Evolutionary conservation across 1,140 invertebrate species (phyloP).

Genomic region (Tribolium castaneum): DNA sequence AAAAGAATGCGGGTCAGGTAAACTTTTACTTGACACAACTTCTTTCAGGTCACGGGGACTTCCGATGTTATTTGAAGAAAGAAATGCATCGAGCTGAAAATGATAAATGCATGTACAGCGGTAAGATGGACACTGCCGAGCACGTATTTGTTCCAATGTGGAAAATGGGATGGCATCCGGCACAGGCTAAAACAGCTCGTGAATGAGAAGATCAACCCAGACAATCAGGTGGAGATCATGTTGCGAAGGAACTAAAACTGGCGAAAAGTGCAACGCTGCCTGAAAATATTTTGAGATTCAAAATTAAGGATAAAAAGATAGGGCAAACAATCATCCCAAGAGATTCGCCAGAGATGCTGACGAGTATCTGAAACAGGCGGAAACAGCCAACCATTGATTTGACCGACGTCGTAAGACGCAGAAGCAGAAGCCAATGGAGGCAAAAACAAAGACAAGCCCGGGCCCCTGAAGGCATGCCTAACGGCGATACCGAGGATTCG

Average conservation of each 20-base stretch:
- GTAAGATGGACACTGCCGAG: neutral
- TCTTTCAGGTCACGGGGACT: neutral
- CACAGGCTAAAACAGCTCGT: neutral
- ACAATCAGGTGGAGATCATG: neutral
- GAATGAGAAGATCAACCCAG: neutral
- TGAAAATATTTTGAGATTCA: neutral
- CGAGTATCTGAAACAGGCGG: too few relatives aligned
- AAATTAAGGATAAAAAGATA: neutral
- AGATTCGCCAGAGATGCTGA: too few relatives aligned
- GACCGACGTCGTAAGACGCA: too few relatives aligned
- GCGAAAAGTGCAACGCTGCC: neutral
- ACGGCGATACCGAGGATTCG: too few relatives aligned
- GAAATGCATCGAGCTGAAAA: neutral
- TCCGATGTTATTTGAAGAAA: neutral
- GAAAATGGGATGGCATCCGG: neutral
- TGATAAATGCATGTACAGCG: neutral
- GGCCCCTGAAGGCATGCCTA: too few relatives aligned
- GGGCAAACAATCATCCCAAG: too few relatives aligned
- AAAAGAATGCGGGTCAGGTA: neutral
- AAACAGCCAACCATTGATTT: too few relatives aligned
- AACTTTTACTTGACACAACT: neutral
- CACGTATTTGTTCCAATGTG: neutral
- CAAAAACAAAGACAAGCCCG: too few relatives aligned
- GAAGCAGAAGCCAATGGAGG: too few relatives aligned
- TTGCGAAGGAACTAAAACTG: neutral